Evolutionary conservation across 2,888 invertebrate genomes (phyloP).

Genomic region (Apodemia duryi): DNA sequence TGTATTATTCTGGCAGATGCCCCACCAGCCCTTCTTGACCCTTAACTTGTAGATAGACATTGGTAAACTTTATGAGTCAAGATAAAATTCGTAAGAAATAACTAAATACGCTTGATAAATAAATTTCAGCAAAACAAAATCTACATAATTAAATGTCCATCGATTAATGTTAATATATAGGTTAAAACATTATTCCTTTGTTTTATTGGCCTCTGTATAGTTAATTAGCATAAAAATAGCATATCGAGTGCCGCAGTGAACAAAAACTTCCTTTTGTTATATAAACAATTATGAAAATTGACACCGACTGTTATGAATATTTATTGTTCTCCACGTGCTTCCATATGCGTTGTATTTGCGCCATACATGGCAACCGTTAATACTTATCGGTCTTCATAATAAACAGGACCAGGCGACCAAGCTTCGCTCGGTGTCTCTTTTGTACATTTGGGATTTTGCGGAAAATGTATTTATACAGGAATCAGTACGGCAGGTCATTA

Average conservation of each 20-base stretch:
- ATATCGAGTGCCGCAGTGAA: not conserved
- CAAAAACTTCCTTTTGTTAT: conserved; percentile 20
- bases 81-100: no score
- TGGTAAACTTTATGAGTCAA: no score
- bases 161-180: not conserved
- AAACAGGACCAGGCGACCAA: not conserved
- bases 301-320: conserved; percentile 14
- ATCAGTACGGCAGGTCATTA: no score
- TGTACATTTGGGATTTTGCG: no score
- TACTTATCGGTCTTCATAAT: not conserved
- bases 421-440: no score
- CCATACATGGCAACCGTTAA: not conserved
- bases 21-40: no score
- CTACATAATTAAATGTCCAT: not conserved
- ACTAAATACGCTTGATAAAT: no score
- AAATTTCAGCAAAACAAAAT: not conserved
- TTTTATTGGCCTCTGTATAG: conserved; percentile 2
- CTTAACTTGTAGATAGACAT: no score
- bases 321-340: conserved; percentile 8
- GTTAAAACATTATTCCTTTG: conserved; percentile 1
- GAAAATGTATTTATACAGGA: no score
- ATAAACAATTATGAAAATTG: conserved; percentile 19
- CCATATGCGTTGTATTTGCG: conserved; percentile 16
- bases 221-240: conserved; percentile 7
- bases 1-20: no score